Evolutionary conservation across 1,140 invertebrate species (phyloP).

Genomic region (Rhopalosiphum padi): DNA sequence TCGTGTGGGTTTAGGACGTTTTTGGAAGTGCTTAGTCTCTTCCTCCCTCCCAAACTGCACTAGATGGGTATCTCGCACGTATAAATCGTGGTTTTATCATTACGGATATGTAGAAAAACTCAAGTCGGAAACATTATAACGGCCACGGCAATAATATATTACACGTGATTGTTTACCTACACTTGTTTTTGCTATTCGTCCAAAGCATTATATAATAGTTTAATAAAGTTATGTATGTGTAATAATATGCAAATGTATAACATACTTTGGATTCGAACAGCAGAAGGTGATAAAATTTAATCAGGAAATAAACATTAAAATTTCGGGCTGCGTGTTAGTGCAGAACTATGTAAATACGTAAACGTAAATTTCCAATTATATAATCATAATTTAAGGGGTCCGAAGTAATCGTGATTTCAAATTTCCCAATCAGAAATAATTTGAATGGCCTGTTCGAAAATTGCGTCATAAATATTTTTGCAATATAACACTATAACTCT

Average conservation of each 20-base stretch:
- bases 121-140: not conserved
- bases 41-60: no score
- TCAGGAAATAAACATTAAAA: not conserved
- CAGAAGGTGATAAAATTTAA: not conserved
- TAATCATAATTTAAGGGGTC: not conserved
- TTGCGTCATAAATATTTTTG: not conserved
- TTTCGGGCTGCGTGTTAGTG: not conserved
- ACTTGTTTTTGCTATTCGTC: not conserved
- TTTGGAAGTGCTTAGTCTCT: not conserved
- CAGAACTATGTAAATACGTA: not conserved
- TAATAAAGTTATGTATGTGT: not conserved
- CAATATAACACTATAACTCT: not conserved
- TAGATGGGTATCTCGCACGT: not conserved
- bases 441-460: not conserved
- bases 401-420: not conserved
- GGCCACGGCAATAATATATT: not conserved
- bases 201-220: not conserved
- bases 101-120: constrained; percentile 2
- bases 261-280: not conserved
- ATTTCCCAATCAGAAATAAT: not conserved
- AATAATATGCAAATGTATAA: not conserved
- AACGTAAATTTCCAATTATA: not conserved
- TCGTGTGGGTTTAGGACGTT: not conserved
- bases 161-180: not conserved
- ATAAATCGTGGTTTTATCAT: constrained; percentile 3